A percentile compares a stretch with the other conserved stretches of the same genome.
These are phyloP conservation scores for Kryptolebias ocellatus DNA, from an alignment of 2,797 vertebrate species.

Conservation along the genomic window DNA sequence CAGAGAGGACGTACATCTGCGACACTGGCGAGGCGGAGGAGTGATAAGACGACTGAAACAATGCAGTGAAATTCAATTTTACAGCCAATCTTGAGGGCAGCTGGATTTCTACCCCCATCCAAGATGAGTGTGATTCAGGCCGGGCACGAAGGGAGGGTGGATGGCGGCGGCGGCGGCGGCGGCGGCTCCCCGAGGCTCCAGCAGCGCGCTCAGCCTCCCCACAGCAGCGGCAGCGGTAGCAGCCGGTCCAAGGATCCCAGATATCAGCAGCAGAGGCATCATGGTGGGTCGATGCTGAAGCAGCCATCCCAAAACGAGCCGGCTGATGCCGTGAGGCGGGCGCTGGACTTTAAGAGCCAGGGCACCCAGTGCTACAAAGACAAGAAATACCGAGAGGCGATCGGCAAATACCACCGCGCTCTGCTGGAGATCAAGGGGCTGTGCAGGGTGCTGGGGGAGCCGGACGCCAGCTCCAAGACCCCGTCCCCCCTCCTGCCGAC, in stretches of 20 bases:
- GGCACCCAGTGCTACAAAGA: slow-evolving; percentile 98
- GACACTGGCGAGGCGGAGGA: slow-evolving; percentile 50
- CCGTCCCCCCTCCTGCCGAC: slow-evolving; percentile 68
- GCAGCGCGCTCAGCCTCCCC: slow-evolving; percentile 36
- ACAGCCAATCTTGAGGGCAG: slow-evolving; percentile 16
- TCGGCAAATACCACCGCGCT: slow-evolving; percentile 98
- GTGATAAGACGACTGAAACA: slow-evolving; percentile 36
- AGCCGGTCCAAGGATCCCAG: slow-evolving; percentile 74
- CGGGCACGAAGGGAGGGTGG: slow-evolving; percentile 71
- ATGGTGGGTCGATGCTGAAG: slow-evolving; percentile 73
- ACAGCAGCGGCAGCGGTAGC: slow-evolving; percentile 67
- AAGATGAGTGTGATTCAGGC: slow-evolving; percentile 72
- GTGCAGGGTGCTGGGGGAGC: slow-evolving; percentile 85
- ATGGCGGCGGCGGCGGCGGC: slow-evolving; percentile 64
- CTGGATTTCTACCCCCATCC: slow-evolving; percentile 7
- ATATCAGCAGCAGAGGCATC: slow-evolving; percentile 73
- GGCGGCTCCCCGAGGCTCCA: slow-evolving; percentile 22
- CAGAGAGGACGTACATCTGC: slow-evolving; percentile 61
- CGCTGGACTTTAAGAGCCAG: slow-evolving; percentile 95
- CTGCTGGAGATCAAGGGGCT: slow-evolving; percentile 96
- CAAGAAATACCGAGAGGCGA: slow-evolving; percentile 98
- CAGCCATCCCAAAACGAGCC: slow-evolving; percentile 80
- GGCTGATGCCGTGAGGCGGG: slow-evolving; percentile 88
- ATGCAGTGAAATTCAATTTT: slow-evolving; percentile 59
- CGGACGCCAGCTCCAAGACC: slow-evolving; percentile 80